phyloP scores from a whole-genome alignment of 1,140 invertebrate species.

The Pseudobourletiella spinata region DNA sequence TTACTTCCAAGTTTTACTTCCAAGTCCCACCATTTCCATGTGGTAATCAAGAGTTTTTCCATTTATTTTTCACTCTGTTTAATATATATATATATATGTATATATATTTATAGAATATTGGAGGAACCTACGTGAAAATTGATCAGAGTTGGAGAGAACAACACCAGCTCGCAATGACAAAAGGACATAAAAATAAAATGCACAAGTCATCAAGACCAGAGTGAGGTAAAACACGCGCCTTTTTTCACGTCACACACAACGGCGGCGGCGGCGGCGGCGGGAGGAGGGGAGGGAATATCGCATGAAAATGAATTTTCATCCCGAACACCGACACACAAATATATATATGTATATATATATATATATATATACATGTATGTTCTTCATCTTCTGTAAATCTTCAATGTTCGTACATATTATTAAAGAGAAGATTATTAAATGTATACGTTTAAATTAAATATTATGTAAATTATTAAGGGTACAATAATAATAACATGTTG shows the following conservation, averaged over 20 bases:
- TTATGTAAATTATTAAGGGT: background rate
- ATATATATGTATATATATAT: background rate
- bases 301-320: too few relatives aligned
- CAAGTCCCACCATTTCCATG: too few relatives aligned
- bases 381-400: conserved; percentile 2
- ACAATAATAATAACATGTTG: background rate
- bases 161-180: conserved; percentile 1
- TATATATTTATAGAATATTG: conserved; percentile 18
- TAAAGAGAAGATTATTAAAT: conserved; percentile 9
- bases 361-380: background rate
- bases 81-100: too few relatives aligned
- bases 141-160: conserved; percentile 28
- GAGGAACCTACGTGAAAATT: conserved; percentile 23
- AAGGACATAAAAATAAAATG: background rate
- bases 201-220: conserved; percentile 1
- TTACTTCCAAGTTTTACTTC: too few relatives aligned
- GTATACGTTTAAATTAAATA: background rate
- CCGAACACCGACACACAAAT: too few relatives aligned
- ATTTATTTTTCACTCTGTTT: too few relatives aligned
- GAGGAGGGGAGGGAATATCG: too few relatives aligned
- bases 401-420: conserved; percentile 8
- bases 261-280: background rate
- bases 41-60: too few relatives aligned
- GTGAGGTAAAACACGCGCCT: background rate
- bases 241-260: background rate